Evolutionary conservation across 2,113 vertebrate genomes (phyloP).

Genomic region (Calonectris borealis): DNA sequence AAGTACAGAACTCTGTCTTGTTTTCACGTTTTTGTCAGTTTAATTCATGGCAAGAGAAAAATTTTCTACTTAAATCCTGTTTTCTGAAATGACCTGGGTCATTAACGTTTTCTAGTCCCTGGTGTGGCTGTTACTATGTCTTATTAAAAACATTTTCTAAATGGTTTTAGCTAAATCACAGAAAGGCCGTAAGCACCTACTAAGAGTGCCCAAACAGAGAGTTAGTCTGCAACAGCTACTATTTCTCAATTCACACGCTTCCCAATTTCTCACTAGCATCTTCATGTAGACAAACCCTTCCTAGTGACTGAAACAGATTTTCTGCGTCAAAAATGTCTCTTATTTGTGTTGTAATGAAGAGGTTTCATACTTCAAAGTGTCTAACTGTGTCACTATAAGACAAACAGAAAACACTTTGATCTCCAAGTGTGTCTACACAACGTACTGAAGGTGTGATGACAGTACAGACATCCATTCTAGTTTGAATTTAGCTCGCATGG

Average conservation of each 20-base stretch:
- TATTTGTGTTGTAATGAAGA: not conserved
- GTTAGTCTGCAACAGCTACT: not conserved
- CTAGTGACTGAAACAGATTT: conserved; percentile 22
- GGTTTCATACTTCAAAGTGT: not conserved
- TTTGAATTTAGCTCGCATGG: not conserved
- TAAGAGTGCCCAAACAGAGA: not conserved
- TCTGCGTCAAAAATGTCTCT: not conserved
- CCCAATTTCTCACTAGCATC: not conserved
- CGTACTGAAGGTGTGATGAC: not conserved
- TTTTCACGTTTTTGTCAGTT: not conserved
- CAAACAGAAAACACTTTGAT: conserved; percentile 45
- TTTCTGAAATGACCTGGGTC: not conserved
- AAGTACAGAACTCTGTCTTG: not conserved
- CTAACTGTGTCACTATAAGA: not conserved
- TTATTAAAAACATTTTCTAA: not conserved
- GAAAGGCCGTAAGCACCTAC: not conserved
- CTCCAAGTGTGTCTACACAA: not conserved
- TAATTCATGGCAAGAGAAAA: not conserved
- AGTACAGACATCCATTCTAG: not conserved
- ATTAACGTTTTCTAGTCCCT: not conserved
- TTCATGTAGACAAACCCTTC: not conserved
- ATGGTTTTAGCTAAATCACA: not conserved
- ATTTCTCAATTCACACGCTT: not conserved
- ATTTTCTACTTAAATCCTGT: not conserved
- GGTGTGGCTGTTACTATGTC: not conserved